These are phyloP conservation scores for Lacanobia wlatinum DNA, from an alignment of 2,888 invertebrate species.

Conservation along the genomic window DNA sequence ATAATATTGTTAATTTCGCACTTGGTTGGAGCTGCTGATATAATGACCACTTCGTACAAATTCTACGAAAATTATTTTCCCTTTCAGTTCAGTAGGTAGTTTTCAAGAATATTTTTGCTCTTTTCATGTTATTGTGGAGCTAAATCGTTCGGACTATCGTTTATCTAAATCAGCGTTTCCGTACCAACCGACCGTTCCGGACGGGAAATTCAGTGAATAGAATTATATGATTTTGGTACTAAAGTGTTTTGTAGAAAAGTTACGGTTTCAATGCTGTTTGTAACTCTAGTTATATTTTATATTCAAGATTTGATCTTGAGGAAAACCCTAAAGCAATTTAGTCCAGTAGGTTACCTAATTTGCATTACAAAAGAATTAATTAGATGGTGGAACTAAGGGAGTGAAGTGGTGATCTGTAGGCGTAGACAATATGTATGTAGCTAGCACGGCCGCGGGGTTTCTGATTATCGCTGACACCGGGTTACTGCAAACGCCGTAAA, in stretches of 20 bases:
- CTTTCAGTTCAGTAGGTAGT: background rate
- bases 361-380: constrained; percentile 8
- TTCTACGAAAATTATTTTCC: too few relatives aligned
- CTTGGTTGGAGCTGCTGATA: too few relatives aligned
- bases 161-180: constrained; percentile 17
- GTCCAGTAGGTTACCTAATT: background rate
- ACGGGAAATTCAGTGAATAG: background rate
- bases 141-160: background rate
- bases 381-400: background rate
- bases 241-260: background rate
- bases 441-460: too few relatives aligned
- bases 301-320: background rate
- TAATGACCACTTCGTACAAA: too few relatives aligned
- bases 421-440: too few relatives aligned
- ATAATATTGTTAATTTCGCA: too few relatives aligned
- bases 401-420: too few relatives aligned
- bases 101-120: background rate
- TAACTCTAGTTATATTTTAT: background rate
- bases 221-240: background rate
- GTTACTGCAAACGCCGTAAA: too few relatives aligned
- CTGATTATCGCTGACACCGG: too few relatives aligned
- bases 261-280: background rate
- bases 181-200: constrained; percentile 1
- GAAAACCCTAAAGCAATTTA: too few relatives aligned
- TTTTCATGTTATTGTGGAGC: background rate